These are phyloP conservation scores for Gambelia wislizenii DNA, from an alignment of 2,797 vertebrate genomes.

Conservation along the genomic window DNA sequence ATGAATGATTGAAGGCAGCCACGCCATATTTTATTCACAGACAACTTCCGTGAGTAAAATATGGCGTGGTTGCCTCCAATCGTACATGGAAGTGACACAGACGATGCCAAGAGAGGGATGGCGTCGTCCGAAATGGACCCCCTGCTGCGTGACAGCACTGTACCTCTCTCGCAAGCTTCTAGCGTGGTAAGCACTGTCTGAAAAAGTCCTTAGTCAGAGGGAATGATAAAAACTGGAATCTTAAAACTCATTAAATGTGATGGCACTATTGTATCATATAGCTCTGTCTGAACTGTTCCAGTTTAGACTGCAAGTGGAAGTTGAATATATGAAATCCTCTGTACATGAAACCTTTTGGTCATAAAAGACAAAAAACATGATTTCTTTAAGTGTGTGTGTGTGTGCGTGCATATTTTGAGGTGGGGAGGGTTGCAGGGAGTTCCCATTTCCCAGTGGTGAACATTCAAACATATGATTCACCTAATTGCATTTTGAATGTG, in stretches of 20 bases:
- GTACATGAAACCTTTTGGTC: no score
- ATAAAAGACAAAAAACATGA: not conserved
- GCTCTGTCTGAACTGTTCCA: not conserved
- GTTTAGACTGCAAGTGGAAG: not conserved
- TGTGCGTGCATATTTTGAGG: not conserved
- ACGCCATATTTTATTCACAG: no score
- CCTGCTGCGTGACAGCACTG: no score
- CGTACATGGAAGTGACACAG: no score
- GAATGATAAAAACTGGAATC: not conserved
- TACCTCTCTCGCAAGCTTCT: no score
- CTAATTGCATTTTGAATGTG: not conserved
- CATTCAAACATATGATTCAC: not conserved
- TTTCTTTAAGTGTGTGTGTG: no score
- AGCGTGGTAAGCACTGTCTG: no score
- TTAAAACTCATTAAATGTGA: not conserved
- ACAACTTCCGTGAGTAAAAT: no score
- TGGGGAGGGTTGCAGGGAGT: not conserved
- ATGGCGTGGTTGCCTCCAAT: no score
- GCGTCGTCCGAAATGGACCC: no score
- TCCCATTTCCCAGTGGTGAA: not conserved
- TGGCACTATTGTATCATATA: not conserved
- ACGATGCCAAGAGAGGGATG: no score
- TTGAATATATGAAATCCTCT: not conserved
- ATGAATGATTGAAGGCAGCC: no score
- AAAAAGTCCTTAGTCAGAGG: not conserved